Base-by-base conservation (phyloP, 2,888 invertebrate genomes). In the Pristionchus japonicus region DNA sequence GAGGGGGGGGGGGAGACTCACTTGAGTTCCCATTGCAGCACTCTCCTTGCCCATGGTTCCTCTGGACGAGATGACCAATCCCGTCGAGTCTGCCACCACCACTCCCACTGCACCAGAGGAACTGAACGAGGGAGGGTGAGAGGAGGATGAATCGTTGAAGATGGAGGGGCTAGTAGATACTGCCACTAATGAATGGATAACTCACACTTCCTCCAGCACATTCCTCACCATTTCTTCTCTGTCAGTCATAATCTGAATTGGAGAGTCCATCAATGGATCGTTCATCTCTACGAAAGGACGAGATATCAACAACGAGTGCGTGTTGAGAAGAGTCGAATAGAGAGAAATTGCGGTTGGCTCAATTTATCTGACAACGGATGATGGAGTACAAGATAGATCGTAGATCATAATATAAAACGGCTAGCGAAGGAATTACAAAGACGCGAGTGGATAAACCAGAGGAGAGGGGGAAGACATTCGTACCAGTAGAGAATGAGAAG, bases 1-100 rank as follows among this genome's bases (percentile, higher is more conserved):
- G 70, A 34, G 20, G 31, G 34, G 2, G 20, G 37, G 37, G 23
- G 70, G 23, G 37, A 23, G 70, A 27, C 77, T 77, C n/a, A 86
- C 86, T 37, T 86, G 87, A 77, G 87, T 61, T 52, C 87, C 87
- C 34, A 87, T 43, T 9, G 87, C 87, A 52, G 87, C 77, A 15
- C 52, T 23, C 11, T 87, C 57, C n/a, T 37, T 47, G 0, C 40
- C 80, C 37, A 87, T 74, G 3, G 77, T 80, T 57, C 87, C 87
- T 43, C 40, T 52, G 15, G 57, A 52, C 23, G 57, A 57, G 52
- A 80, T 37, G 13, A 74, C 37, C 77, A 80, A 37, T 80, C 87
- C 86, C 34, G 70, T 67, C 37, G 67, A 43, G 27, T 86, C 86
- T 23, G 86, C 86, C 31, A 43, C 70, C 1, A 49, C 47, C 6